Evolutionary conservation across 1,140 invertebrate genomes (phyloP), one percentile per base, ranked within the genome.

Genomic region (Uloborus diversus): DNA sequence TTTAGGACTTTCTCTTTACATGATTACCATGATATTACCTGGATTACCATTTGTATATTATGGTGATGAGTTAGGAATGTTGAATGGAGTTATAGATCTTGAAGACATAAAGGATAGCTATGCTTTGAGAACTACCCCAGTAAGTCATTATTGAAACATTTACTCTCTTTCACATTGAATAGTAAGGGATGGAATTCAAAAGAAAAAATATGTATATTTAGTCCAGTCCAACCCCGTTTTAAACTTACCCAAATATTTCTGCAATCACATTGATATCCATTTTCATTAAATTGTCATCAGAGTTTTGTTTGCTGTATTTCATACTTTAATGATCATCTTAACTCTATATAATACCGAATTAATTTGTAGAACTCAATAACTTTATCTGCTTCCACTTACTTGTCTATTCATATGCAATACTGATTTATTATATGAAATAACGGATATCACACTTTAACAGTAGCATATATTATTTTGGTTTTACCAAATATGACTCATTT

Each of bases 11-110:
- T 88, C 88, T 0, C 84, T 93, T 14, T 91, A 92, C 80, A 91
- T 92, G 85, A 86, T 94, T 25, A 88, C 89, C 2, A 85, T 93
- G 47, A 81, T 93, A 0, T 84, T 94, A 27, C 92, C 92, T 14
- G 94, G 93, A 0, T 90, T 92, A 9, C 88, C 90, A 1, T 89
- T 94, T 1, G 91, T 91, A 68, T 95, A 94, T 85, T 92, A 94
- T 86, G 94, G 94, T 11, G 94, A 95, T 85, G 94, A 95, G 86
- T 89, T 95, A 76, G 93, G 91, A 3, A 94, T 95, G 92, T 86
- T 89, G 3, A 90, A 94, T 85, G 89, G 75, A 9, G 33, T 20
- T 11, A 61, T 81, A 35, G 13, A 9, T 47, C 33, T 20, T 23
- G 64, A 59, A 20, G 35, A 79, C 20, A 79, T 69, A 25, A 57